Conservation (phyloP, 1,140 invertebrate species). For the Pinna nobilis region DNA sequence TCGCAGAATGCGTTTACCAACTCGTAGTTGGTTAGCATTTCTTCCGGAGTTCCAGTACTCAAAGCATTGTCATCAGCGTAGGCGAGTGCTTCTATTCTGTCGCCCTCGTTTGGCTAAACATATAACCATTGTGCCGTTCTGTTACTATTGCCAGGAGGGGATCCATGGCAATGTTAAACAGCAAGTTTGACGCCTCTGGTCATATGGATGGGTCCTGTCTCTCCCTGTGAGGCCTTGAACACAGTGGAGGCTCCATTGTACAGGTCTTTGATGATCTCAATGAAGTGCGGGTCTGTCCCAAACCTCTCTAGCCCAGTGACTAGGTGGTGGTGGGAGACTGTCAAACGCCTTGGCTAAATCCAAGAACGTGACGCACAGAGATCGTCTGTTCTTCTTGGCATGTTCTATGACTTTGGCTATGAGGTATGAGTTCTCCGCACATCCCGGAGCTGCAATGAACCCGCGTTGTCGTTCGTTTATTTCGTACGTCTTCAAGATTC, state of each 20-base stretch:
- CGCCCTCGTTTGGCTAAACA: conserved; percentile 3
- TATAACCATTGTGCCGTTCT: conserved; percentile 14
- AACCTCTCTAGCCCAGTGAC: conserved; percentile 27
- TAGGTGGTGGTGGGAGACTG: conserved; percentile 58
- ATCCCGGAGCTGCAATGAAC: conserved; percentile 32
- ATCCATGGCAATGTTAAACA: conserved; percentile 77
- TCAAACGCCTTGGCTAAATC: conserved; percentile 68
- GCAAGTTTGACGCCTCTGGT: conserved; percentile 74
- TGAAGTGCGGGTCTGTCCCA: conserved; percentile 18
- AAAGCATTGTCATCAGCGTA: conserved; percentile 45
- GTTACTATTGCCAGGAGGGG: conserved; percentile 2
- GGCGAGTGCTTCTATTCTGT: conserved; percentile 13
- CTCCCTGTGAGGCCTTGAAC: conserved; percentile 32
- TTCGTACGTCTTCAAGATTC: neutral
- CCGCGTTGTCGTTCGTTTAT: conserved; percentile 34
- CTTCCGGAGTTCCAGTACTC: neutral
- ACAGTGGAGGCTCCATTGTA: conserved; percentile 20
- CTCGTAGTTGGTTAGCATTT: conserved; percentile 22
- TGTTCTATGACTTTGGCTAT: conserved; percentile 21
- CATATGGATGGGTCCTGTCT: conserved; percentile 6
- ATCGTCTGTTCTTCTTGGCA: conserved; percentile 22
- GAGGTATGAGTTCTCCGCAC: conserved; percentile 32
- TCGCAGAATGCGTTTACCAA: conserved; percentile 29
- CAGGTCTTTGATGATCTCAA: conserved; percentile 25
- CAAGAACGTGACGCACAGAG: conserved; percentile 34